Evolutionary conservation across 2,797 vertebrate species (phyloP).

Genomic region (Cuniculus paca): DNA sequence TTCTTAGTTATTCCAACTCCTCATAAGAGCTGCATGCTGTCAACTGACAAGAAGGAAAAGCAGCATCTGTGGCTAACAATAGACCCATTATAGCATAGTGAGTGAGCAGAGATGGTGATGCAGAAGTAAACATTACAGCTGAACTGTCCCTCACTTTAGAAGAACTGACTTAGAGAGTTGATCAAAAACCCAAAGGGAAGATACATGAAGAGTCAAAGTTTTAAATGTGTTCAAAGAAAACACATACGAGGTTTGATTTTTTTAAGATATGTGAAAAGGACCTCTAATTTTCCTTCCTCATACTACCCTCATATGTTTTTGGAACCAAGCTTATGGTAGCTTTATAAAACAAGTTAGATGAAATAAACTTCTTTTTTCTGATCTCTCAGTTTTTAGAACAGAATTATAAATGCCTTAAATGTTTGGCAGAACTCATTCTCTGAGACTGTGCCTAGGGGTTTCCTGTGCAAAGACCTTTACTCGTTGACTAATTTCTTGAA

Average conservation of each 20-base stretch:
- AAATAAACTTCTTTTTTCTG: not conserved
- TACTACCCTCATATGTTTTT: not conserved
- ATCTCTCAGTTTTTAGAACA: not conserved
- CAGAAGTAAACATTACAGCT: not conserved
- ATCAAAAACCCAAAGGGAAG: not conserved
- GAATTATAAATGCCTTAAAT: not conserved
- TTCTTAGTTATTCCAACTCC: constrained; percentile 25
- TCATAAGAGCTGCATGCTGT: not conserved
- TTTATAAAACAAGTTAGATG: not conserved
- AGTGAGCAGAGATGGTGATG: not conserved
- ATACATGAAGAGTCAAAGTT: not conserved
- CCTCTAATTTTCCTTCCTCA: not conserved
- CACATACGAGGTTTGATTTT: not conserved
- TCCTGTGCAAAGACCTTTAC: not conserved
- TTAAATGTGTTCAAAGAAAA: constrained; percentile 4
- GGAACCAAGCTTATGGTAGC: not conserved
- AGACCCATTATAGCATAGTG: not conserved
- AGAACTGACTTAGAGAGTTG: not conserved
- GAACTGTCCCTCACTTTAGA: not conserved
- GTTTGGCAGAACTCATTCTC: constrained; percentile 4
- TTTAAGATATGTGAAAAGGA: not conserved
- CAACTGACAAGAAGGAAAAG: not conserved
- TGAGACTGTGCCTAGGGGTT: not conserved
- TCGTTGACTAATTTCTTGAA: not conserved
- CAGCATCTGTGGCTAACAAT: not conserved